A percentile compares a stretch with the other conserved stretches of the same genome.
Evolutionary conservation across 1,140 invertebrate species (phyloP).

Genomic region (Heliconius congener): DNA sequence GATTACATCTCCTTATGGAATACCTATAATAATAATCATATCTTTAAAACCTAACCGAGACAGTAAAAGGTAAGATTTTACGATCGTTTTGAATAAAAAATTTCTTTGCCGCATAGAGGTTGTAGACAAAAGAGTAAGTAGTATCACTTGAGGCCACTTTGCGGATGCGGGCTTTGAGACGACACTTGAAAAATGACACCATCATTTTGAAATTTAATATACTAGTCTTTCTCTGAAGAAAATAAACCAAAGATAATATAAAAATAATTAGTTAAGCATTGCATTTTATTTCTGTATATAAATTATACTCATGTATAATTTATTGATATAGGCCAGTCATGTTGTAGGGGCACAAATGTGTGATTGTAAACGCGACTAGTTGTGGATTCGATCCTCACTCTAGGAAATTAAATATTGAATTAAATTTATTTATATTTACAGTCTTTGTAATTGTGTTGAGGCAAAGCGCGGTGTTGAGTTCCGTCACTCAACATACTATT

Average conservation of each 20-base stretch:
- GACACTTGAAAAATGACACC: conserved; percentile 32
- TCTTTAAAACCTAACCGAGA: not conserved
- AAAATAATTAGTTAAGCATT: not conserved
- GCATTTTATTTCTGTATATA: not conserved
- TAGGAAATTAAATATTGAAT: too few relatives aligned
- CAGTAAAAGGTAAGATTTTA: conserved; percentile 18
- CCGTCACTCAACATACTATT: too few relatives aligned
- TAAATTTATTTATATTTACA: too few relatives aligned
- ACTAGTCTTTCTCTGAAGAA: not conserved
- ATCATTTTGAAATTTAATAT: conserved; percentile 11
- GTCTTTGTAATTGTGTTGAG: too few relatives aligned
- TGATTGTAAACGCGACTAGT: too few relatives aligned
- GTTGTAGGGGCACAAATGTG: too few relatives aligned
- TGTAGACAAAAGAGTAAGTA: conserved; percentile 46
- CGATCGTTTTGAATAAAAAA: conserved; percentile 41
- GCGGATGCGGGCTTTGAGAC: conserved; percentile 40
- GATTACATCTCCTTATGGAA: too few relatives aligned
- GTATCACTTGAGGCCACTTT: conserved; percentile 48
- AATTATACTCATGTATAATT: not conserved
- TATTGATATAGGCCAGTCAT: too few relatives aligned
- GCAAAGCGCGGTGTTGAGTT: not conserved
- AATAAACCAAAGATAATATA: not conserved
- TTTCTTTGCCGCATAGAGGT: conserved; percentile 41
- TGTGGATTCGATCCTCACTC: too few relatives aligned
- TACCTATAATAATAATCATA: too few relatives aligned